Base-by-base conservation (phyloP, 2,113 vertebrate species). In the Lates calcarifer region DNA sequence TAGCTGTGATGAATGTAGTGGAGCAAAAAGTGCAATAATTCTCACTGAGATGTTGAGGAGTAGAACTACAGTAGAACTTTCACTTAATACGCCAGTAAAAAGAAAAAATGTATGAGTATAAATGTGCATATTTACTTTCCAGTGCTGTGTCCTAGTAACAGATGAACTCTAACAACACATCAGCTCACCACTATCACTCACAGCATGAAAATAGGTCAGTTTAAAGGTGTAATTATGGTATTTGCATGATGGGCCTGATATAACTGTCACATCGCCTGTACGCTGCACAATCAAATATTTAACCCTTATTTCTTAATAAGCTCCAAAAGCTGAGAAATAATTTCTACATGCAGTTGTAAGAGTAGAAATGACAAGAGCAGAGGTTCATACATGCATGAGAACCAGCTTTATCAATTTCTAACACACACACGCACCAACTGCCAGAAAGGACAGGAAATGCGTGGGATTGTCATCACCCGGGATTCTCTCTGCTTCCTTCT, bases 401-500 rank as follows among this genome's bases (percentile, higher is more conserved):
- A 51, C 2, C 37, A 20, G 17, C 22, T 43, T 68, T 12, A 63
- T 74, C 5, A 0, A 22, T 35, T 22, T 90, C 24, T 73, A 1
- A 26, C n/a, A 17, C 60, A 14, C 43, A 5, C 41, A n/a, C 14
- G 51, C 49, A 81, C 61, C 85, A 63, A 85, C 88, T 89, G 86
- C 74, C 83, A 87, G 60, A 81, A 73, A 85, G 77, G 83, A 90
- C 90, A 92, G 90, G 89, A 93, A 91, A 67, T 74, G 85, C 45
- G 87, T 90, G 89, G 92, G 89, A 82, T 51, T 61, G 74, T 72
- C 66, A 90, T 82, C 75, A 86, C 86, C 83, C 63, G 86, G 74
- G 86, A 87, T 89, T 77, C 79, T 78, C 77, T 87, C n/a, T 28
- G 75, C 86, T 87, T 88, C 87, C 81, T 83, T 66, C 51, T 84